Conservation (phyloP, 2,797 vertebrate species). For the Falco novaeseelandiae region DNA sequence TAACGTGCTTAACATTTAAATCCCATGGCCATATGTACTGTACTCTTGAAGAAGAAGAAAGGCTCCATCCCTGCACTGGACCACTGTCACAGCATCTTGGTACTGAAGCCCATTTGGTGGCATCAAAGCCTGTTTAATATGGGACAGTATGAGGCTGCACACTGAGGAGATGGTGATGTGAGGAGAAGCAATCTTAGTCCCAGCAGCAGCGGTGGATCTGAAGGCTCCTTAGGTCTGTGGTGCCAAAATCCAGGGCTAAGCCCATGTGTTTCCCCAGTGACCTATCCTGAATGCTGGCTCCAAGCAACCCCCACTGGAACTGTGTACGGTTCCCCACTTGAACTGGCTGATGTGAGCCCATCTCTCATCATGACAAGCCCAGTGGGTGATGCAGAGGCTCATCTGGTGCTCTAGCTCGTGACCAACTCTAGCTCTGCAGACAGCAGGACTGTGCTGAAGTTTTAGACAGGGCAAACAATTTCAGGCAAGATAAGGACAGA, state of each 20-base stretch:
- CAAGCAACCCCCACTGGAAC: neutral
- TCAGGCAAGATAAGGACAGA: neutral
- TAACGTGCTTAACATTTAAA: neutral
- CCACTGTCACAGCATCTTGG: neutral
- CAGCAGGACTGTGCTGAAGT: neutral
- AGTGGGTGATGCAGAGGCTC: neutral
- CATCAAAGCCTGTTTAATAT: neutral
- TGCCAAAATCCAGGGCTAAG: neutral
- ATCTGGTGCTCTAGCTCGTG: neutral
- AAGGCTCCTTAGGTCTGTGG: neutral
- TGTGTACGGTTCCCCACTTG: neutral
- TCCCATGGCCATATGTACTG: neutral
- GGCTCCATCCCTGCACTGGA: neutral
- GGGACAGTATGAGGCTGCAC: neutral
- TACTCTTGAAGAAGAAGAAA: neutral
- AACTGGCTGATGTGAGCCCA: neutral
- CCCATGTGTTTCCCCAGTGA: neutral
- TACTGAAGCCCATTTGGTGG: neutral
- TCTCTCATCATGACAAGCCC: conserved; percentile 8
- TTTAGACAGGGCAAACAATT: neutral
- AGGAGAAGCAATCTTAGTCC: neutral
- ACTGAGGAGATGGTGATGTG: neutral
- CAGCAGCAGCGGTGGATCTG: neutral
- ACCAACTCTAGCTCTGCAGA: neutral
- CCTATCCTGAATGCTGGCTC: neutral